These are phyloP conservation scores for Mobula hypostoma DNA, from an alignment of 2,113 vertebrate genomes.

Conservation along the genomic window DNA sequence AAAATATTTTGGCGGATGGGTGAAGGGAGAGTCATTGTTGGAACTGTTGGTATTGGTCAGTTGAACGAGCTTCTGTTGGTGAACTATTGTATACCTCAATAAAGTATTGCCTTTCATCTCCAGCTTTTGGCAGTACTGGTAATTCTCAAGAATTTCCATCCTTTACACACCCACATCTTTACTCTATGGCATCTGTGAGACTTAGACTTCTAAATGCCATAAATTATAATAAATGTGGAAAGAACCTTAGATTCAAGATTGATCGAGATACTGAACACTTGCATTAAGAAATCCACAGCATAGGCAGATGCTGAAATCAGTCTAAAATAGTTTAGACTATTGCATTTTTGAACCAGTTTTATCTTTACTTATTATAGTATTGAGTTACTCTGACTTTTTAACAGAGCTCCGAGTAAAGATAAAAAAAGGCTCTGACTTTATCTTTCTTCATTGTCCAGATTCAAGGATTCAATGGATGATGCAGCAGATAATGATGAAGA, in stretches of 20 bases:
- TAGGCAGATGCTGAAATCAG: background rate
- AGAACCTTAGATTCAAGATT: background rate
- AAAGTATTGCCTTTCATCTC: background rate
- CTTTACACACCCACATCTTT: background rate
- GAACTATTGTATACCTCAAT: background rate
- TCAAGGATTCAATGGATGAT: background rate
- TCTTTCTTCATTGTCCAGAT: background rate
- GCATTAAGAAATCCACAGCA: background rate
- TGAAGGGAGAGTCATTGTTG: background rate
- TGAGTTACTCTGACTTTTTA: background rate
- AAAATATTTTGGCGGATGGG: background rate
- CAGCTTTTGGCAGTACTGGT: background rate
- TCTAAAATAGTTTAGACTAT: background rate
- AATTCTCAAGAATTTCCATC: too few species aligned
- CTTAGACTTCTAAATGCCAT: background rate
- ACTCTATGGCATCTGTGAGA: background rate
- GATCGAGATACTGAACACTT: background rate
- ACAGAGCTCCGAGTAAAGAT: background rate
- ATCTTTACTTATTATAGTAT: background rate
- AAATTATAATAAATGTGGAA: background rate
- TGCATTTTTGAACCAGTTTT: background rate
- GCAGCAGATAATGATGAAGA: conserved; percentile 44
- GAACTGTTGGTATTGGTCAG: background rate
- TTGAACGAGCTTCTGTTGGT: background rate
- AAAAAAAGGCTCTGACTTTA: background rate